These are phyloP conservation scores for Cichladusa arquata DNA, from an alignment of 2,113 vertebrate genomes.

Conservation along the genomic window DNA sequence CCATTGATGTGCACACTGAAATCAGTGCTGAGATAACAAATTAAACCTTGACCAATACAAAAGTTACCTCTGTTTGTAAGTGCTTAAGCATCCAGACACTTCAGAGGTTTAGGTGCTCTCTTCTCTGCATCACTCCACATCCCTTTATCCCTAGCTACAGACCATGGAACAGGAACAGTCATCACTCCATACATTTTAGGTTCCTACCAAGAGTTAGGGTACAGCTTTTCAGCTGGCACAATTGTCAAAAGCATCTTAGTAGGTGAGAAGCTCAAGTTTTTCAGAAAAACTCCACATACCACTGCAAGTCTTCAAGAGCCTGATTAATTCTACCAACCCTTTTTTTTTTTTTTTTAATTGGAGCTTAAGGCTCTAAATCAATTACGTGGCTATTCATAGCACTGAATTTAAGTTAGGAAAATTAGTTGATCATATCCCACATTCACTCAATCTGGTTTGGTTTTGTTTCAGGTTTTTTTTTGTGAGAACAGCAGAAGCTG, in stretches of 20 bases:
- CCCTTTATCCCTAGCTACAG: neutral
- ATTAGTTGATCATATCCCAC: neutral
- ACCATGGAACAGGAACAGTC: fast-evolving
- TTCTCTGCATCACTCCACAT: neutral
- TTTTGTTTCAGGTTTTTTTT: neutral
- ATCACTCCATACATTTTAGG: fast-evolving
- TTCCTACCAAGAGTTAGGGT: neutral
- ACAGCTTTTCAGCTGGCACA: neutral
- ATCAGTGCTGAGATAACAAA: neutral
- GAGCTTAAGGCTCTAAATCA: neutral
- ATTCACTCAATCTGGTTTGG: neutral
- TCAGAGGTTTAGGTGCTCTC: neutral
- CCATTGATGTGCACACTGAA: neutral
- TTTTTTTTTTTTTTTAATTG: neutral
- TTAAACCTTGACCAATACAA: neutral
- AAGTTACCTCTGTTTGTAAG: neutral
- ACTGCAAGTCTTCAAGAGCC: neutral
- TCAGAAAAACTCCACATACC: neutral
- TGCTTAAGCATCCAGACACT: neutral
- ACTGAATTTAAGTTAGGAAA: neutral
- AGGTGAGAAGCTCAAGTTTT: neutral
- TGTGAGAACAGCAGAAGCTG: neutral
- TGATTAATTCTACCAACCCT: neutral
- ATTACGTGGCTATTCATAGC: neutral
- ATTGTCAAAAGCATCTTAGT: neutral